phyloP scores from a whole-genome alignment of 2,888 invertebrate species.

The Dascillus cervinus region DNA sequence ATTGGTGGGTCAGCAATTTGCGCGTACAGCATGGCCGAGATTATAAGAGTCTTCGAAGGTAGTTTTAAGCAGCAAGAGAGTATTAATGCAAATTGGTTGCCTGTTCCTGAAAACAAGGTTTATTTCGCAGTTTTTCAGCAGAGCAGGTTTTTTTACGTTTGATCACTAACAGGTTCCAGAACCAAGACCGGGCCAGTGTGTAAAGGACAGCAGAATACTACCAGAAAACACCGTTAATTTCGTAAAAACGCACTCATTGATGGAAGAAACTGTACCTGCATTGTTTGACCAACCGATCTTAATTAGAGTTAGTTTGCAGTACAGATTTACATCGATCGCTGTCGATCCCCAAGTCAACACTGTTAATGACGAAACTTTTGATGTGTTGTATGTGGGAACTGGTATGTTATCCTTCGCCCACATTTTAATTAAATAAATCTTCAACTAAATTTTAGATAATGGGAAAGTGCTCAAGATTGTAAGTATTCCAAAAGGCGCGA shows the following conservation, averaged over 20 bases:
- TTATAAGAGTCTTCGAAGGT: constrained; percentile 87
- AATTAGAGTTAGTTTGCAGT: constrained; percentile 76
- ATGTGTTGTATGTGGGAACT: constrained; percentile 91
- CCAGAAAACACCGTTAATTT: constrained; percentile 93
- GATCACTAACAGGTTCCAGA: constrained; percentile 83
- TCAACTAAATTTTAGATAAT: constrained; percentile 71
- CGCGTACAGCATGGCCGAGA: constrained; percentile 82
- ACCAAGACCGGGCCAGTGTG: constrained; percentile 89
- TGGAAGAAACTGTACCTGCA: constrained; percentile 92
- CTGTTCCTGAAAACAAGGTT: constrained; percentile 72
- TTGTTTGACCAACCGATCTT: constrained; percentile 76
- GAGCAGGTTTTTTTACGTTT: too few relatives aligned
- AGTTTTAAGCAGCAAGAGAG: constrained; percentile 95
- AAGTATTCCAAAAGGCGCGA: constrained; percentile 55
- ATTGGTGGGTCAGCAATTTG: constrained; percentile 97
- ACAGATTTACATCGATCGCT: constrained; percentile 85
- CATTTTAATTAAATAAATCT: too few relatives aligned
- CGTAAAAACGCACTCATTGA: constrained; percentile 92
- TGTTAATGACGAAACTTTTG: constrained; percentile 75
- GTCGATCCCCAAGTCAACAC: constrained; percentile 89
- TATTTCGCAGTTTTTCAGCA: too few relatives aligned
- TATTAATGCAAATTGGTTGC: constrained; percentile 89
- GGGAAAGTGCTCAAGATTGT: constrained; percentile 88
- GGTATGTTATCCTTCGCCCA: constrained; percentile 50
- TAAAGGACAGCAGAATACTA: constrained; percentile 84